Conservation (phyloP, 2,113 vertebrate species). For the Formicarius rufipectus region DNA sequence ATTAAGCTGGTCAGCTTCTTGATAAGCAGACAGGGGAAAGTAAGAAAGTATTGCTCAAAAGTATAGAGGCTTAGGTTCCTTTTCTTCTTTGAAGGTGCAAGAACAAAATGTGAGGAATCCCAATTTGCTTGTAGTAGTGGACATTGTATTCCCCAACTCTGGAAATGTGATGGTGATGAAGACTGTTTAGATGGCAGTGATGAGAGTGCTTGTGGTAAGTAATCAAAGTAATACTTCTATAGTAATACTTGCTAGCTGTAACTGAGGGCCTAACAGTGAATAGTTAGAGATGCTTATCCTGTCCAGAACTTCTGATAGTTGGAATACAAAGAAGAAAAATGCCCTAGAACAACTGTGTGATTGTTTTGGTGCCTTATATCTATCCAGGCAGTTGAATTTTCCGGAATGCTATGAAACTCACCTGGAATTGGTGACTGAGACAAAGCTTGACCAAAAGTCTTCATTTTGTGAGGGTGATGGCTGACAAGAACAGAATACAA, state of each 20-base stretch:
- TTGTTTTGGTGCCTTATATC: background rate
- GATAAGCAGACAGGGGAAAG: background rate
- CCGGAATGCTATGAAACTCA: background rate
- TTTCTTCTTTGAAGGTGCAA: slow-evolving; percentile 74
- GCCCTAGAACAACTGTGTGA: background rate
- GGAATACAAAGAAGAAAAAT: background rate
- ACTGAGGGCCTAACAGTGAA: background rate
- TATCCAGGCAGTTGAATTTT: background rate
- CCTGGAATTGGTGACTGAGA: background rate
- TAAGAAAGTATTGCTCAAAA: background rate
- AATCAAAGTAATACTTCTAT: background rate
- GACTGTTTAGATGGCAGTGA: slow-evolving; percentile 93
- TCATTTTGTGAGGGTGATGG: background rate
- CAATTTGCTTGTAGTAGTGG: slow-evolving; percentile 94
- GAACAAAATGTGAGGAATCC: slow-evolving; percentile 85
- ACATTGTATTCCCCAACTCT: slow-evolving; percentile 90
- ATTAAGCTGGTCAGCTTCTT: background rate
- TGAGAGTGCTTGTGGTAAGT: slow-evolving; percentile 90
- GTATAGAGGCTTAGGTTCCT: background rate
- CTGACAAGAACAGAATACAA: background rate
- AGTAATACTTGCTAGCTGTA: background rate
- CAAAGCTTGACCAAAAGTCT: background rate
- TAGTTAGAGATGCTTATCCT: background rate
- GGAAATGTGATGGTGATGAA: slow-evolving; percentile 95
- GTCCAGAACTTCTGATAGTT: background rate